Base-by-base conservation (phyloP, 2,888 invertebrate genomes). In the Cheilosia pagana region DNA sequence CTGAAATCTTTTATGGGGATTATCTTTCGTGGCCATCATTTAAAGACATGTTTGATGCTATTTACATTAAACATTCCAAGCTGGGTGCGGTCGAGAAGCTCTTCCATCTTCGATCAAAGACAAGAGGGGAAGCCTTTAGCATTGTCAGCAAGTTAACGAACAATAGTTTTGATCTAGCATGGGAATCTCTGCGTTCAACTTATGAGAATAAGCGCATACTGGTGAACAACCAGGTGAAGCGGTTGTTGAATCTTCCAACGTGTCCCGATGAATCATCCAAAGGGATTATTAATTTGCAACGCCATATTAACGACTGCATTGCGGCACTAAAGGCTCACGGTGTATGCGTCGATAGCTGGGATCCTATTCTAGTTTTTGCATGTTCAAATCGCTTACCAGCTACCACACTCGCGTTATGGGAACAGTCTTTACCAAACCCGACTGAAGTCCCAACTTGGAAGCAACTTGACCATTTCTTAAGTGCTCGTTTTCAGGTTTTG, bases 391-490 rank as follows among this genome's bases (percentile, higher is more conserved):
- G 68, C 3, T 21, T 70, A 45, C 55, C 68, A 35, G n/a, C 39
- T 0, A n/a, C 43, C 7, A 70, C 45, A 2, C 48, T 70, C 3
- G 7, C 14, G 3, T 8, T 70, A 2, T 57, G 31, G 68, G 45
- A 55, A 45, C 55, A 70, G 19, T 70, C 68, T 0, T 5, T 70
- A 55, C 3, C 5, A 48, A 19, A 10, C 10, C 68, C 65, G 23
- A 50, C 35, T 35, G 52, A 50, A 52, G 39, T 65, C 23, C 65
- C 65, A 14, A 52, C 50, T 2, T 50, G 63, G 63, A 16, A 48
- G 6, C 43, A 68, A 55, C 23, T 67, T 16, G 21, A 67, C 16
- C 41, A 25, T 4, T 67, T 67, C 39, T 19, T 55, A 28, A n/a
- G 21, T 25, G 16, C 3, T 21, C 50, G 65, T 12, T 52, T 14